These are phyloP conservation scores for Brachyalestes nurse DNA, from an alignment of 2,797 vertebrate genomes.

Conservation along the genomic window DNA sequence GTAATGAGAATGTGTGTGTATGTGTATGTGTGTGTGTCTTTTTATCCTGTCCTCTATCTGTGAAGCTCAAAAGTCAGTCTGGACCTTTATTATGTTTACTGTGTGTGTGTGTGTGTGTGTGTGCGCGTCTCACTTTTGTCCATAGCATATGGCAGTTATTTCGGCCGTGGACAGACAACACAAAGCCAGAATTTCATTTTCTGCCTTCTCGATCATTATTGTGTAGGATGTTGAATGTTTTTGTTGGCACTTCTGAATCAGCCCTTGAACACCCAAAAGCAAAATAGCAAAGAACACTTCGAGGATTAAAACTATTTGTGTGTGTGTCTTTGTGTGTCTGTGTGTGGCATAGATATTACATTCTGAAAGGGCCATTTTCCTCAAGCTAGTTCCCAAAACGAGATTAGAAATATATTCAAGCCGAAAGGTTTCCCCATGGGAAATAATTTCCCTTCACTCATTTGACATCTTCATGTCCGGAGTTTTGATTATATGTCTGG, in stretches of 20 bases:
- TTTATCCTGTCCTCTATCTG: slow-evolving; percentile 9
- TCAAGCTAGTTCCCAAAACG: neutral
- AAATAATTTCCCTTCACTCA: neutral
- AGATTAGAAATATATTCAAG: slow-evolving; percentile 23
- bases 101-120: slow-evolving; percentile 27
- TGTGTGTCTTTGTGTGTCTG: slow-evolving; percentile 9
- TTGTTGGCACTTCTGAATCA: slow-evolving; percentile 6
- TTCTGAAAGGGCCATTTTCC: neutral
- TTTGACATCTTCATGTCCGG: neutral
- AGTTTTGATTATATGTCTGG: neutral
- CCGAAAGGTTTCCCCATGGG: neutral
- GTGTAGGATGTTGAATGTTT: slow-evolving; percentile 22
- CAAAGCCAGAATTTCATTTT: slow-evolving; percentile 1
- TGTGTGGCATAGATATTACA: slow-evolving; percentile 1
- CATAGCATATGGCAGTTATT: slow-evolving; percentile 37
- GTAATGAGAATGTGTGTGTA: slow-evolving; percentile 34
- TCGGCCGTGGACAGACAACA: neutral
- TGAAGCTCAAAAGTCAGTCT: slow-evolving; percentile 7
- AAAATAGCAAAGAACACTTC: neutral
- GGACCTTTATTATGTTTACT: slow-evolving; percentile 14
- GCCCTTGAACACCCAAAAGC: neutral
- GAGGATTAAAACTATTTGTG: slow-evolving; percentile 14
- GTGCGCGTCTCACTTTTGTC: slow-evolving; percentile 13
- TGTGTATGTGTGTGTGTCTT: slow-evolving; percentile 33
- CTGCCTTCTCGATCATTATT: slow-evolving; percentile 19